Evolutionary conservation across 2,888 invertebrate species (phyloP), one percentile per base, ranked within the genome.

Genomic region (Lutraria lutraria): DNA sequence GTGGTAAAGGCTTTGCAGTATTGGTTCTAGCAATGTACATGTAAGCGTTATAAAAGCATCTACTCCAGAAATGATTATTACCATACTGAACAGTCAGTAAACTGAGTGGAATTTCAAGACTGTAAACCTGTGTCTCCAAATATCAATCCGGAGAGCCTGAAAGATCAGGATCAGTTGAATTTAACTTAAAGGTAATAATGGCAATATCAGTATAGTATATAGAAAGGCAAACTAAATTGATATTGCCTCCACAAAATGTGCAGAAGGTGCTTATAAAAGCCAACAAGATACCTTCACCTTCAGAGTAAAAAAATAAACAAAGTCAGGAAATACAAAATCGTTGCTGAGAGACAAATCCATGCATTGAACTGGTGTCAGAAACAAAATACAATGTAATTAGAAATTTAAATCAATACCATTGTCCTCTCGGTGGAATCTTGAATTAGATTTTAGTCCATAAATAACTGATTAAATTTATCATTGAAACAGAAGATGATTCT

Each of bases 301-400:
- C 3, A 3, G n/a, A n/a, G n/a, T n/a, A n/a, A 4, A 56, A 19
- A 56, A 56, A 56, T 19, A 56, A 19, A 56, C 12, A 56, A 56
- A 56, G 19, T 56, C 56, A 56, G 1, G 12, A 56, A 19, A 56
- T 56, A 56, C 19, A 56, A 56, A 56, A 56, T 15, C 56, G 12
- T 12, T 2, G 19, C 19, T 56, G 56, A 56, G 56, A 56, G 56
- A 56, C 56, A 16, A 56, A 56, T 16, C 56, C 56, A 8, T 19
- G 19, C 12, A 56, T 19, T 56, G 56, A 56, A 56, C 56, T 56
- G 13, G 56, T 16, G 19, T 43, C 15, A 56, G 56, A 56, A 16
- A 56, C 56, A 56, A 56, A 63, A 63, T 63, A 56, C 56, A 56
- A 56, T 19, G n/a, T 63, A 63, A 63, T 63, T 63, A 63, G 19